These are phyloP conservation scores for Megaceryle alcyon DNA, from an alignment of 2,797 vertebrate species.

Conservation along the genomic window DNA sequence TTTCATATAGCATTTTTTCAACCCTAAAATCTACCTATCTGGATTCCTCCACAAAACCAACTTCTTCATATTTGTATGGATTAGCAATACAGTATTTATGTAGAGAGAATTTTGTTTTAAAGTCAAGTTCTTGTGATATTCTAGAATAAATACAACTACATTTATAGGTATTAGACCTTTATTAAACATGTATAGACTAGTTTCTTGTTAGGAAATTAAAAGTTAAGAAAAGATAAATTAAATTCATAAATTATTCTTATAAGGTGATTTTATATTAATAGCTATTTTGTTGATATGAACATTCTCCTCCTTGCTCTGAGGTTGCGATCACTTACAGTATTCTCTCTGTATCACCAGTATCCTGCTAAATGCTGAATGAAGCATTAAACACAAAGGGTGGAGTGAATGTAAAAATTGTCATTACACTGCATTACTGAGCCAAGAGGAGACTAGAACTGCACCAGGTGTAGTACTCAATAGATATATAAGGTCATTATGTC, in stretches of 20 bases:
- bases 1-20: background rate
- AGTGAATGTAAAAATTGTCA: background rate
- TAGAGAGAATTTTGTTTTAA: background rate
- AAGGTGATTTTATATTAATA: background rate
- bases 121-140: background rate
- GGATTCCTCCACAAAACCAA: background rate
- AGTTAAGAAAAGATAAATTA: slow-evolving; percentile 27
- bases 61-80: background rate
- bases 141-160: background rate
- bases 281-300: background rate
- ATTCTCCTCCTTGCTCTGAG: background rate
- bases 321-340: background rate
- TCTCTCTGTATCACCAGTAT: background rate
- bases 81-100: background rate
- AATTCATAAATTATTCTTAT: slow-evolving; percentile 45
- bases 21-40: background rate
- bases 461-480: background rate
- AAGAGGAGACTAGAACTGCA: background rate
- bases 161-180: background rate
- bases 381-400: background rate
- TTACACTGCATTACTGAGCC: background rate
- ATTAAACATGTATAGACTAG: background rate
- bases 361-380: background rate
- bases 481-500: background rate
- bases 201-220: slow-evolving; percentile 20